phyloP scores from a whole-genome alignment of 2,113 vertebrate species.

The Corydoras maculifer region DNA sequence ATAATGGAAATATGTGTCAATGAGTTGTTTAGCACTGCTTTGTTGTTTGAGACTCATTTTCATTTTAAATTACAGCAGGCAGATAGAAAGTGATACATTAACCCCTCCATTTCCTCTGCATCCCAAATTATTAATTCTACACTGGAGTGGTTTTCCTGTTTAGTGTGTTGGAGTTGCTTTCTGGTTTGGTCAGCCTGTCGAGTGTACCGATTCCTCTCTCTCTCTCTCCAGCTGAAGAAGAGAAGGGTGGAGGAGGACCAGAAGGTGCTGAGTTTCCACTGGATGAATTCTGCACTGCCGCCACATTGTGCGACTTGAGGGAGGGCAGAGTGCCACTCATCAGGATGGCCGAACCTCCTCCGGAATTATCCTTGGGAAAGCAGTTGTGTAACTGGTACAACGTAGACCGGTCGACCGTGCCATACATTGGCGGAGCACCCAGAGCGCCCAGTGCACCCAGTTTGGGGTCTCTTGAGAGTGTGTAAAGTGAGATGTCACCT shows the following conservation, averaged over 20 bases:
- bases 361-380: slow-evolving; percentile 75
- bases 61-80: too few relatives aligned
- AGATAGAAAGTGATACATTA: too few relatives aligned
- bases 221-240: slow-evolving; percentile 64
- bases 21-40: too few relatives aligned
- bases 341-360: slow-evolving; percentile 57
- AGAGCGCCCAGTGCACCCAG: slow-evolving; percentile 68
- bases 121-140: slow-evolving; percentile 38
- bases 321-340: slow-evolving; percentile 71
- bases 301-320: slow-evolving; percentile 67
- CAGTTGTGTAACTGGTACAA: slow-evolving; percentile 88
- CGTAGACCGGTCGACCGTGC: slow-evolving; percentile 72
- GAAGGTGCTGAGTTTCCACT: slow-evolving; percentile 75
- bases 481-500: slow-evolving; percentile 87
- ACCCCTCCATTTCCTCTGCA: too few relatives aligned
- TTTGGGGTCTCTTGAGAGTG: slow-evolving; percentile 80
- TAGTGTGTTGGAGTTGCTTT: slow-evolving; percentile 81
- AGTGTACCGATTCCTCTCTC: slow-evolving; percentile 71
- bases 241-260: slow-evolving; percentile 69
- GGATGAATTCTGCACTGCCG: slow-evolving; percentile 57
- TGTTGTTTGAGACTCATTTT: too few relatives aligned
- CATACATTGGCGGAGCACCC: slow-evolving; percentile 61
- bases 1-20: too few relatives aligned
- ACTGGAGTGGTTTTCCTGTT: slow-evolving; percentile 88
- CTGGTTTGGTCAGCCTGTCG: slow-evolving; percentile 68